Percentiles rank a stretch among this genome's conserved stretches.
phyloP scores from a whole-genome alignment of 2,113 vertebrate species.

The Bungarus multicinctus region DNA sequence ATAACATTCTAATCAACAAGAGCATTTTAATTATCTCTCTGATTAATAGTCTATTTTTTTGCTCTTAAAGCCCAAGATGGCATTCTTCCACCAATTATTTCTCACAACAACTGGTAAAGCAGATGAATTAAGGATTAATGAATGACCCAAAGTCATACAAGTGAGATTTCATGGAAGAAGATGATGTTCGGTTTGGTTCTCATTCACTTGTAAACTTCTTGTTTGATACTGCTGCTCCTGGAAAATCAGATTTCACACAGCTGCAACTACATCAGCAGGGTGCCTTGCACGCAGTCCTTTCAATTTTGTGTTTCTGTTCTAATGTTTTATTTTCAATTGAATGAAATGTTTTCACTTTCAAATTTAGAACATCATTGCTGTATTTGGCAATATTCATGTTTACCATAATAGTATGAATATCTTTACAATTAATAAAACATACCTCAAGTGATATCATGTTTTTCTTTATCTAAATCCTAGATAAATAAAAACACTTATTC shows the following conservation, averaged over 20 bases:
- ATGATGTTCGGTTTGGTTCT: background rate
- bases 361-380: background rate
- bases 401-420: background rate
- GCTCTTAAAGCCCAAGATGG: background rate
- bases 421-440: conserved; percentile 12
- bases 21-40: background rate
- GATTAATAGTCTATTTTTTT: background rate
- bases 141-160: background rate
- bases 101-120: background rate
- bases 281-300: background rate
- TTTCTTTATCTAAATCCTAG: conserved; percentile 3
- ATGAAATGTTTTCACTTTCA: rapidly evolving
- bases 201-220: background rate
- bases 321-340: background rate
- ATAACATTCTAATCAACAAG: background rate
- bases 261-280: background rate
- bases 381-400: conserved; percentile 22
- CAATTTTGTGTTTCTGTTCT: background rate
- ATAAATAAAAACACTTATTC: conserved; percentile 2
- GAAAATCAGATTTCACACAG: background rate
- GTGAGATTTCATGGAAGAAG: background rate
- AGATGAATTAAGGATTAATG: background rate
- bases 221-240: background rate
- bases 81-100: background rate
- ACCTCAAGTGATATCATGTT: background rate